Conservation (phyloP, 1,140 invertebrate genomes). For the Ridgeia piscesae region DNA sequence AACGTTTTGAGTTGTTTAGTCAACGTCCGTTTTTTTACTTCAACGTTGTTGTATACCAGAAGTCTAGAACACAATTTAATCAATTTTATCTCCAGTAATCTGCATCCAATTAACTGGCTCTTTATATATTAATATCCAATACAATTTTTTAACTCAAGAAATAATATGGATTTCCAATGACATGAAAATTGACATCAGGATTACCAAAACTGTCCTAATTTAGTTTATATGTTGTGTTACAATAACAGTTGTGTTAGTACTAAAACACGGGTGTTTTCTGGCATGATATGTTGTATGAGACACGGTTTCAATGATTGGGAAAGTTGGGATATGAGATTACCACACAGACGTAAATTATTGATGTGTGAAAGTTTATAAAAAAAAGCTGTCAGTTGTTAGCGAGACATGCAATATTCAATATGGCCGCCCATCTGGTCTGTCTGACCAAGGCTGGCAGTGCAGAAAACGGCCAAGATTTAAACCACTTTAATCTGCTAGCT, state of each 20-base stretch:
- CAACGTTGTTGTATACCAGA: no score
- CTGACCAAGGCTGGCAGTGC: neutral
- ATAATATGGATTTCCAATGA: neutral
- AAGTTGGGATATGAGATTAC: neutral
- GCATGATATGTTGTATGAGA: neutral
- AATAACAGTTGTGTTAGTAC: neutral
- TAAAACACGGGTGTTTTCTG: neutral
- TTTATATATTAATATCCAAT: neutral
- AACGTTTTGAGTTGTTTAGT: neutral
- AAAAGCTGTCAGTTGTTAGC: neutral
- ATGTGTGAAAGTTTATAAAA: neutral
- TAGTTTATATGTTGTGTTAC: neutral
- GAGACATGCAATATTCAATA: constrained; percentile 1
- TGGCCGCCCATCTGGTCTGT: neutral
- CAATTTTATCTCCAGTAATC: no score
- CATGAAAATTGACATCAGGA: neutral
- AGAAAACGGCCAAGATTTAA: neutral
- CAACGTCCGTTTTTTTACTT: neutral
- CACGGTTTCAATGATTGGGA: neutral
- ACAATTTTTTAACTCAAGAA: neutral
- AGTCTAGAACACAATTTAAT: no score
- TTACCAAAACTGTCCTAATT: neutral
- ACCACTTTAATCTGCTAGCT: neutral
- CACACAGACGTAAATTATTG: neutral
- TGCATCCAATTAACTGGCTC: no score